Evolutionary conservation across 2,888 invertebrate genomes (phyloP), one percentile per base, ranked within the genome.

Genomic region (Phragmatobia fuliginosa): DNA sequence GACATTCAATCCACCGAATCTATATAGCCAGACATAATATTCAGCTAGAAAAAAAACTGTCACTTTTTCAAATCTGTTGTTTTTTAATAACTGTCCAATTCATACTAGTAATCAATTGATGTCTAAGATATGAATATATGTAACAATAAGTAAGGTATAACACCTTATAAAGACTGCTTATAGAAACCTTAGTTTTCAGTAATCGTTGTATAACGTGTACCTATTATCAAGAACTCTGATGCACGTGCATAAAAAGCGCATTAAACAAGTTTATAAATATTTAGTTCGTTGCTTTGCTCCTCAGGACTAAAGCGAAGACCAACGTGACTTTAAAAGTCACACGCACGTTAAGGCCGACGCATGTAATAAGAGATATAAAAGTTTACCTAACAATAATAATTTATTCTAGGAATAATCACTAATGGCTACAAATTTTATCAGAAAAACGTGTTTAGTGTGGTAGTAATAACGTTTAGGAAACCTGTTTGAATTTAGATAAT

Each of bases 241-340:
- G 7, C 18, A 31, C 10, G 16, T 32, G 61, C 4, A 61, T 36
- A 67, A 60, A 45, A 56, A 49, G 7, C 62, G 38, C 28, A 18
- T 31, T 31, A 38, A 67, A 62, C 62, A 56, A 67, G 62, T 67
- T 56, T 67, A 56, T 41, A 56, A 63, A 63, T 63, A 49, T 33
- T 18, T 31, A 32, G 11, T 61, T 33, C 38, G 56, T 67, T 32
- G 66, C 66, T 36, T 41, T 66, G 7, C 45, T 33, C 25, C 31
- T 32, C 21, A 52, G 33, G 21, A 61, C 16, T 52, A 31, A n/a
- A 25, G 28, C 52, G 21, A 10, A 25, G 45, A 32, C 45, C 45
- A 68, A 68, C 64, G 68, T 68, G 68, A 64, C 68, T 32, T 18
- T 59, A 32, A 14, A 25, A 31, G 7, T 25, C 63, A 45, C 49